Conservation (phyloP, 2,888 invertebrate genomes). For the Drosophila atroscutellata region DNA sequence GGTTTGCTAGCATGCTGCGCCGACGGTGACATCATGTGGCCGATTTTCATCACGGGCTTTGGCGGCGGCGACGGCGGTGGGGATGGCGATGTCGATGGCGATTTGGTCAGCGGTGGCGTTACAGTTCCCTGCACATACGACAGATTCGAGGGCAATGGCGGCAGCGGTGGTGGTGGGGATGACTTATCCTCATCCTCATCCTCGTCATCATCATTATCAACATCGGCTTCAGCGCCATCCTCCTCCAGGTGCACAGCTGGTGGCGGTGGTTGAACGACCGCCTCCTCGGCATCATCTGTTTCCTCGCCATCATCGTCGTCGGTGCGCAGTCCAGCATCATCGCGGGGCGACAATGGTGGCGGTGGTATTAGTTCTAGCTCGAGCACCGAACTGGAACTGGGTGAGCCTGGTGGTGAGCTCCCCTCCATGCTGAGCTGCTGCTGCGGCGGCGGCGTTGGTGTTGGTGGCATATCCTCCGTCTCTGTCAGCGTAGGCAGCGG, state of each 20-base stretch:
- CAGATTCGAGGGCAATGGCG: constrained; percentile 82
- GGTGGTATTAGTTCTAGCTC: constrained; percentile 82
- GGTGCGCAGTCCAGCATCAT: constrained; percentile 61
- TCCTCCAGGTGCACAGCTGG: constrained; percentile 45
- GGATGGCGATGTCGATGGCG: constrained; percentile 83
- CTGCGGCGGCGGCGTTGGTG: constrained; percentile 76
- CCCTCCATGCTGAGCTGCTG: constrained; percentile 45
- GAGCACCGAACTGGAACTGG: constrained; percentile 71
- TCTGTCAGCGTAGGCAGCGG: constrained; percentile 79
- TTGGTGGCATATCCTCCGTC: constrained; percentile 82
- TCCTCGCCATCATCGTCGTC: constrained; percentile 67
- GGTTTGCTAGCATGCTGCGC: constrained; percentile 72
- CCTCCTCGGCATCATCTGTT: constrained; percentile 66
- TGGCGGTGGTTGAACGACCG: constrained; percentile 40
- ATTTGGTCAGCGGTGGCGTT: constrained; percentile 76
- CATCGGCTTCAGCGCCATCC: constrained; percentile 43
- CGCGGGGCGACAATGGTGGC: constrained; percentile 69
- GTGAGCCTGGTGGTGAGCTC: constrained; percentile 63
- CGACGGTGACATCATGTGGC: constrained; percentile 79
- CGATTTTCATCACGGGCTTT: constrained; percentile 71
- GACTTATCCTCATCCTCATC: constrained; percentile 76
- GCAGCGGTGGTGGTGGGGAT: constrained; percentile 81
- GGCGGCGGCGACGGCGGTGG: constrained; percentile 83
- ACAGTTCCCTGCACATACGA: constrained; percentile 80
- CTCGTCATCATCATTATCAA: constrained; percentile 46